A percentile compares a stretch with the other conserved stretches of the same genome.
phyloP scores from a whole-genome alignment of 2,888 invertebrate species.

The Xylophagus ater region DNA sequence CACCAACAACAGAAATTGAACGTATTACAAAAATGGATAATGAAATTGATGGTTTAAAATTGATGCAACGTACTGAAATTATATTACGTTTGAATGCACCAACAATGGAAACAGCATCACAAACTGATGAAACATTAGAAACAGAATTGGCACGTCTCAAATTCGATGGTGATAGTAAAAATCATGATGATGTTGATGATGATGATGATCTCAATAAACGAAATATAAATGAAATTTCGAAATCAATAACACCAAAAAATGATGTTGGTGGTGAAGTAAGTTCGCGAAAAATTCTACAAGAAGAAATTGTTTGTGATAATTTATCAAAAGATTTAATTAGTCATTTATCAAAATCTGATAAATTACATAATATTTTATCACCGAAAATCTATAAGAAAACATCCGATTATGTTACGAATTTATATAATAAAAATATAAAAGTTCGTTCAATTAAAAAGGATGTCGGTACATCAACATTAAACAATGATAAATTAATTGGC shows the following conservation, averaged over 20 bases:
- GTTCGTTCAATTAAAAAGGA: slow-evolving; percentile 36
- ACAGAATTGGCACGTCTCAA: slow-evolving; percentile 26
- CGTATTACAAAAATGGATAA: slow-evolving; percentile 23
- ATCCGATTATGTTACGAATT: slow-evolving; percentile 34
- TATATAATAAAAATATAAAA: slow-evolving; percentile 36
- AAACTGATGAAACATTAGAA: slow-evolving; percentile 42
- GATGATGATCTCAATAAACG: slow-evolving; percentile 1
- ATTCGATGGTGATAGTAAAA: slow-evolving; percentile 13
- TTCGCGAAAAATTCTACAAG: slow-evolving; percentile 52
- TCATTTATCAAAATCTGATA: slow-evolving; percentile 51
- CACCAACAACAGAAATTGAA: slow-evolving; percentile 11
- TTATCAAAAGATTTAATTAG: slow-evolving; percentile 52
- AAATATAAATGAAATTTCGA: not conserved
- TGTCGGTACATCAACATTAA: slow-evolving; percentile 35
- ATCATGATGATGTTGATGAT: slow-evolving; percentile 1
- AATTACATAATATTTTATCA: slow-evolving; percentile 48
- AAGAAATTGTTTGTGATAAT: slow-evolving; percentile 70
- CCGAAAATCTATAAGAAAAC: slow-evolving; percentile 33
- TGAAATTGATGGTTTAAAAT: slow-evolving; percentile 39
- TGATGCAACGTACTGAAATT: slow-evolving; percentile 53
- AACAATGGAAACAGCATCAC: slow-evolving; percentile 51
- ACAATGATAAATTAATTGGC: slow-evolving; percentile 14
- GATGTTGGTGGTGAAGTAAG: too few relatives aligned
- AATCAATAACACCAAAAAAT: not conserved
- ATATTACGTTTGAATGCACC: slow-evolving; percentile 49